phyloP scores from a whole-genome alignment of 1,140 invertebrate genomes.

The Heterodera schachtii region DNA sequence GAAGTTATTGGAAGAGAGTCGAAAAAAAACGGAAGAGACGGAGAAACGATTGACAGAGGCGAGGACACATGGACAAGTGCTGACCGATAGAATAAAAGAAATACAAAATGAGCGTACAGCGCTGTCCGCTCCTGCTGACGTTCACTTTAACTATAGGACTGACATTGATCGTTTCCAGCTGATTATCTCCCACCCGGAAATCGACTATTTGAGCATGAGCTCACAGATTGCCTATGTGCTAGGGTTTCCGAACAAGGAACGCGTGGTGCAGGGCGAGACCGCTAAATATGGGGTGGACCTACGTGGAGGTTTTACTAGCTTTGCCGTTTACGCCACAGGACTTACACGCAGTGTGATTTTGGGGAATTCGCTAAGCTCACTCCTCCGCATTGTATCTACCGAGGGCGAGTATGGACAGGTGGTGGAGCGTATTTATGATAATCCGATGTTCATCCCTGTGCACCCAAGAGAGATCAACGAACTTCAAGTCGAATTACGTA shows the following conservation, averaged over 20 bases:
- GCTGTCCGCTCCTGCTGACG: not conserved
- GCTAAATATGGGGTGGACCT: slow-evolving; percentile 21
- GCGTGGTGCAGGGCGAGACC: not conserved
- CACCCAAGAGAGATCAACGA: slow-evolving; percentile 29
- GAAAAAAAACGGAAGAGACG: not conserved
- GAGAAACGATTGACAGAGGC: not conserved
- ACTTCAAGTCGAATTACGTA: slow-evolving; percentile 23
- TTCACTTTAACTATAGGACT: slow-evolving; percentile 1
- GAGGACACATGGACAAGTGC: not conserved
- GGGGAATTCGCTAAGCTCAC: slow-evolving; percentile 11
- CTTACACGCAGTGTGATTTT: slow-evolving; percentile 19
- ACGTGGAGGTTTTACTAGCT: slow-evolving; percentile 17
- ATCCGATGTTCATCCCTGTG: slow-evolving; percentile 24
- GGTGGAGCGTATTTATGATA: slow-evolving; percentile 26
- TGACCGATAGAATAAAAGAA: not conserved
- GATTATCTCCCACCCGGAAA: not conserved
- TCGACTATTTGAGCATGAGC: not conserved
- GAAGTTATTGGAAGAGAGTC: too few species aligned
- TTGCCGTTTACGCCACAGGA: slow-evolving; percentile 23
- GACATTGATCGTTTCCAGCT: not conserved
- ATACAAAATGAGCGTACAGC: not conserved
- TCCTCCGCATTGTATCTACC: slow-evolving; percentile 27
- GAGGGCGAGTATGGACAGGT: slow-evolving; percentile 9
- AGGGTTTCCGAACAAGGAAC: not conserved
- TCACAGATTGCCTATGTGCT: slow-evolving; percentile 26